Percentiles rank a stretch among this genome's conserved stretches.
These are phyloP conservation scores for Cichladusa arquata DNA, from an alignment of 2,113 vertebrate genomes.

Conservation along the genomic window DNA sequence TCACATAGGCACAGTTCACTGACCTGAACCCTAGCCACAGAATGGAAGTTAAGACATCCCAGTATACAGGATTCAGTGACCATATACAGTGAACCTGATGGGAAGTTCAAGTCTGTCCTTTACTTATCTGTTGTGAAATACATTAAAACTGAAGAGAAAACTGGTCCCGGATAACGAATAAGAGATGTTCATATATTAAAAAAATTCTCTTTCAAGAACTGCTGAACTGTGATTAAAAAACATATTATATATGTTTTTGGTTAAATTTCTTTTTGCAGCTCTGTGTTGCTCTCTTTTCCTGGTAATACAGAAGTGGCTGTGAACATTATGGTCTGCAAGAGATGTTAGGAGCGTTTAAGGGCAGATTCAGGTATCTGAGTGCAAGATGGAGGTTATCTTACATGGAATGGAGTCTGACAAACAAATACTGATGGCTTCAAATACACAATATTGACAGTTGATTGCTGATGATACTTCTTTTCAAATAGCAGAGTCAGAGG, in stretches of 20 bases:
- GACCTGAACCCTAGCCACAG: not conserved
- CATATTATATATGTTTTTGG: fast-evolving
- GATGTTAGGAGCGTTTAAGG: not conserved
- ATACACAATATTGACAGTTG: not conserved
- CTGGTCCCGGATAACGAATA: not conserved
- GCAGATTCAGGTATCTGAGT: not conserved
- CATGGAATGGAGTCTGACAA: not conserved
- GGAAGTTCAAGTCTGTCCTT: not conserved
- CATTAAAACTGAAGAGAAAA: not conserved
- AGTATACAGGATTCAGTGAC: not conserved
- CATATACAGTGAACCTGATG: not conserved
- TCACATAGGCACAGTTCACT: not conserved
- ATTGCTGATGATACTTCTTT: not conserved
- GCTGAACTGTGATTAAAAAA: not conserved
- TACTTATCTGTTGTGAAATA: not conserved
- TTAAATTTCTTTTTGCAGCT: not conserved
- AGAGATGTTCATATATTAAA: not conserved
- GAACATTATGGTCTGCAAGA: not conserved
- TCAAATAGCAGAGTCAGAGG: not conserved
- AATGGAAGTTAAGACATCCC: not conserved
- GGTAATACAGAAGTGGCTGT: not conserved
- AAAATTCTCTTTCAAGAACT: not conserved
- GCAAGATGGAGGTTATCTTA: not conserved
- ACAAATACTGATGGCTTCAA: not conserved
- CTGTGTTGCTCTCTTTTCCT: not conserved